Conservation (phyloP, 2,888 invertebrate genomes). For the Phymatocera aterrima region DNA sequence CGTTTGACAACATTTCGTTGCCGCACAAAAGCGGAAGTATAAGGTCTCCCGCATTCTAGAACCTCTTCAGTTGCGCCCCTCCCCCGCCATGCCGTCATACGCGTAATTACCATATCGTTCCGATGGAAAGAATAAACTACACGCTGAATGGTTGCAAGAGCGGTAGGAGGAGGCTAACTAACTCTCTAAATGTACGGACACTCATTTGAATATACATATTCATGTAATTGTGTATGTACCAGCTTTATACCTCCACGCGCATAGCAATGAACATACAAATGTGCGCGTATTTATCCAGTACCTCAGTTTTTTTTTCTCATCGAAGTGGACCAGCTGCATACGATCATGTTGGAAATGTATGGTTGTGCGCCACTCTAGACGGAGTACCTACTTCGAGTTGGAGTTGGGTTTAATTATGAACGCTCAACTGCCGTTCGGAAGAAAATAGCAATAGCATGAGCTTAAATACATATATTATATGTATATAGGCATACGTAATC, state of each 20-base stretch:
- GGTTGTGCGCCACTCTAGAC: neutral
- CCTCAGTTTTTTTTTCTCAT: conserved; percentile 9
- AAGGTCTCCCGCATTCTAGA: conserved; percentile 40
- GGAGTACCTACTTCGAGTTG: neutral
- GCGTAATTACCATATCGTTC: conserved; percentile 62
- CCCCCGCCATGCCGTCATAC: conserved; percentile 19
- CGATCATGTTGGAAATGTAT: conserved; percentile 15
- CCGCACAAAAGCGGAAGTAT: conserved; percentile 59
- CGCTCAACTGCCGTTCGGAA: neutral
- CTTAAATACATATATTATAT: neutral
- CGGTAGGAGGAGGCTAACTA: neutral
- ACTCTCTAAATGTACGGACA: neutral
- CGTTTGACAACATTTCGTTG: conserved; percentile 61
- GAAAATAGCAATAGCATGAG: neutral
- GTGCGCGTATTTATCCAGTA: conserved; percentile 9
- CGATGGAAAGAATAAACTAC: conserved; percentile 58
- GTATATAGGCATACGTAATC: neutral
- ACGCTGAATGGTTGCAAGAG: conserved; percentile 8
- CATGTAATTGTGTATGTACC: neutral
- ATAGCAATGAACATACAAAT: neutral
- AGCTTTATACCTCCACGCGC: neutral
- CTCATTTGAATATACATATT: neutral
- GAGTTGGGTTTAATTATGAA: neutral
- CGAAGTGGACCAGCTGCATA: conserved; percentile 40
- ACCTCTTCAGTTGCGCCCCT: conserved; percentile 1